Evolutionary conservation across 2,797 vertebrate genomes (phyloP), one percentile per base, ranked within the genome.

Genomic region (Semaprochilodus insignis): DNA sequence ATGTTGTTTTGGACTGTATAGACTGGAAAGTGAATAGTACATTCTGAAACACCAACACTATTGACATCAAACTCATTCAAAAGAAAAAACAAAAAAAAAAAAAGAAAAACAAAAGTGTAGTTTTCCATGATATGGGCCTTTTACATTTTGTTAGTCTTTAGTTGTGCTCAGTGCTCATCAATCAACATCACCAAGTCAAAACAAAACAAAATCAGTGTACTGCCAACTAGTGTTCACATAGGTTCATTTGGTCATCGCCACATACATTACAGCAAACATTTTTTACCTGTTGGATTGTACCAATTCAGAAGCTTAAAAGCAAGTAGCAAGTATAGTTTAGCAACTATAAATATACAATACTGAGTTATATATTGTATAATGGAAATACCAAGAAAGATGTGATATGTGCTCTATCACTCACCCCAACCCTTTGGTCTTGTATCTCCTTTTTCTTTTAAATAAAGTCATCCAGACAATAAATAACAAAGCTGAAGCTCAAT

Each of bases 211-310:
- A 65, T 65, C 63, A 66, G 51, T 54, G 70, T 55, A 54, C 51
- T 73, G 70, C 70, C 25, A 31, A 54, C 23, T 73, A 73, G 70
- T 73, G 70, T 73, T 73, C 51, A 73, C 44, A 27, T 16, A 73
- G 70, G 10, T 31, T 54, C 15, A 71, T 71, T 8, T 48, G 70
- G 15, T 55, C 63, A 36, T 36, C 0, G 19, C 17, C 6, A 71
- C n/a, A 71, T n/a, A 31, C 15, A 48, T 70, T 48, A 23, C 44
- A 48, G 8, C 11, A 40, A 17, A 55, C 6, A n/a, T 59, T 40
- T 67, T 67, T 34, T 21, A 6, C 19, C 44, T 72, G 48, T 16
- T 27, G 16, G 23, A 52, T 72, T 52, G 7, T 16, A 48, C 48
- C 44, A 72, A 19, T 8, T 27, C n/a, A 73, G 48, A 27, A 19